These are phyloP conservation scores for Hyppa rectilinea DNA, from an alignment of 2,888 invertebrate genomes.

Conservation along the genomic window DNA sequence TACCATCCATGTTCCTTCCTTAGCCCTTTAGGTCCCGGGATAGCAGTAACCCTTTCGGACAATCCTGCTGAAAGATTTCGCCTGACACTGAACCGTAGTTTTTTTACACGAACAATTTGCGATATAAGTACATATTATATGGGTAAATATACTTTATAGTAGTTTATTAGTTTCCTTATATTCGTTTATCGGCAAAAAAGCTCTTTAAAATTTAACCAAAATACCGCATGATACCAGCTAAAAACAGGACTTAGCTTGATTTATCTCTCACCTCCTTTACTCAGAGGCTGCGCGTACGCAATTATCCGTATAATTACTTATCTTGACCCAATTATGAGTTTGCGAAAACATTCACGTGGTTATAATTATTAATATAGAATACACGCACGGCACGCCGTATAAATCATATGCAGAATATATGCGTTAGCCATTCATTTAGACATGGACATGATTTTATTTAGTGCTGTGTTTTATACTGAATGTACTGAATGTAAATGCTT, in stretches of 20 bases:
- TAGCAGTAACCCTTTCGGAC: no score
- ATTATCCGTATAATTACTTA: constrained; percentile 64
- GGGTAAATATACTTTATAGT: background rate
- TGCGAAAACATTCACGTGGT: constrained; percentile 60
- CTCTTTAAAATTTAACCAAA: background rate
- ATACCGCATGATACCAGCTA: background rate
- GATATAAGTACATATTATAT: background rate
- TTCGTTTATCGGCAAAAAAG: background rate
- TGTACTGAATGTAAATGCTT: constrained; percentile 34
- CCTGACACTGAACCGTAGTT: background rate
- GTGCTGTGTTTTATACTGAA: constrained; percentile 42
- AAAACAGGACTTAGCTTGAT: constrained; percentile 42
- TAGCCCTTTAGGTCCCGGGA: no score
- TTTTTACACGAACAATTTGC: background rate
- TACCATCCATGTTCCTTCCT: no score
- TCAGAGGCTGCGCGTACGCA: constrained; percentile 34
- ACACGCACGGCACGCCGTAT: constrained; percentile 62
- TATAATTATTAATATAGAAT: constrained; percentile 66
- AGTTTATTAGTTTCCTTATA: background rate
- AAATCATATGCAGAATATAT: constrained; percentile 79
- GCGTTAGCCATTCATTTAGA: constrained; percentile 60
- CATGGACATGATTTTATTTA: constrained; percentile 65
- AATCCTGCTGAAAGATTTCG: no score
- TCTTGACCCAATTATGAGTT: constrained; percentile 66
- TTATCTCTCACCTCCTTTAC: constrained; percentile 34